Percentiles rank a stretch among this genome's conserved stretches.
Evolutionary conservation across 1,140 invertebrate genomes (phyloP).

Genomic region (Bradysia coprophila): DNA sequence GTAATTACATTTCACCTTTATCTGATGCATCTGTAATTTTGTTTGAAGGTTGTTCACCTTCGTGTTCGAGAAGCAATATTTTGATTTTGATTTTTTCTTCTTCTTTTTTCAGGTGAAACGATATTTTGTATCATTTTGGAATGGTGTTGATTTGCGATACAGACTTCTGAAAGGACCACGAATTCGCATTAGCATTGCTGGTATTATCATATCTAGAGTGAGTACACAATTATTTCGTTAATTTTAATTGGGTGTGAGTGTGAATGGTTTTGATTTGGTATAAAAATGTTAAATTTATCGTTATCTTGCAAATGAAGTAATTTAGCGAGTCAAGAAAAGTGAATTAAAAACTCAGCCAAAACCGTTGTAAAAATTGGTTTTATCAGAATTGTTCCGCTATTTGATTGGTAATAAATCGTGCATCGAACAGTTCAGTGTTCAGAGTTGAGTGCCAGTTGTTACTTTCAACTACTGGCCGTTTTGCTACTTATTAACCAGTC

Average conservation of each 20-base stretch:
- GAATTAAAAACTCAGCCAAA: no score
- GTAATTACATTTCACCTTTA: not conserved
- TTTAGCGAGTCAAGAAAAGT: no score
- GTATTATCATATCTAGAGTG: conserved; percentile 88
- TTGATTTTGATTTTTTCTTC: not conserved
- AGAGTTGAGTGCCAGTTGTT: no score
- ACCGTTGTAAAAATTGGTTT: no score
- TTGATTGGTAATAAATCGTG: no score
- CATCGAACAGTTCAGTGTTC: no score
- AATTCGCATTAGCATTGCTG: conserved; percentile 84
- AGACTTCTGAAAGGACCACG: conserved; percentile 80
- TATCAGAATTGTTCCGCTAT: no score
- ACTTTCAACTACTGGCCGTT: no score
- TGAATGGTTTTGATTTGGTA: not conserved
- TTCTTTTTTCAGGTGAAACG: conserved; percentile 56
- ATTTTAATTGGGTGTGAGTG: not conserved
- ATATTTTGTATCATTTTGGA: conserved; percentile 93
- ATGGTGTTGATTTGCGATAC: conserved; percentile 84
- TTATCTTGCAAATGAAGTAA: no score
- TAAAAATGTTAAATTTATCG: not conserved
- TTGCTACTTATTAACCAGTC: not conserved
- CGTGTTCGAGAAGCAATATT: not conserved
- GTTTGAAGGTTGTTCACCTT: no score
- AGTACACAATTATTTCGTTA: conserved; percentile 21
- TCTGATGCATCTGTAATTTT: no score